A percentile compares a stretch with the other conserved stretches of the same genome.
These are phyloP conservation scores for Cataglyphis cursor DNA, from an alignment of 2,888 invertebrate species.

Conservation along the genomic window DNA sequence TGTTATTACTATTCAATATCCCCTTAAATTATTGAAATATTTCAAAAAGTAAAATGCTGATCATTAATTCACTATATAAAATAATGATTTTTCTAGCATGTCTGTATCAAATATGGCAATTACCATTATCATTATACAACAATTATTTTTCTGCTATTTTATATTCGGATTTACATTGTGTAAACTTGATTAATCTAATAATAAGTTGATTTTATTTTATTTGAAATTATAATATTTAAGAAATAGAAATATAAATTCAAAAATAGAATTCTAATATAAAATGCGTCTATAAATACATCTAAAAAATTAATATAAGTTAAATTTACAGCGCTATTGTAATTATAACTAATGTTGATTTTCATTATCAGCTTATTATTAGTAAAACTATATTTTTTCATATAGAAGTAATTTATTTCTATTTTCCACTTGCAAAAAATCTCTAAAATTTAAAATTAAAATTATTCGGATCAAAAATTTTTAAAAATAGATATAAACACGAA, in stretches of 20 bases:
- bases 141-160: conserved; percentile 6
- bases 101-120: background rate
- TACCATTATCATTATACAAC: conserved; percentile 6
- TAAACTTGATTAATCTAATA: background rate
- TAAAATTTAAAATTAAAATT: conserved; percentile 5
- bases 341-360: background rate
- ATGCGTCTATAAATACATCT: background rate
- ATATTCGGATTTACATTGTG: background rate
- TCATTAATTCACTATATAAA: background rate
- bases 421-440: background rate
- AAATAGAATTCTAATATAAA: background rate
- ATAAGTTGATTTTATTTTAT: background rate
- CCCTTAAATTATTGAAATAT: conserved; percentile 2
- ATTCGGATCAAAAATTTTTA: background rate
- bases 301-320: background rate
- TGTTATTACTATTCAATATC: background rate
- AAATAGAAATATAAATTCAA: background rate
- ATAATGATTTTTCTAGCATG: background rate
- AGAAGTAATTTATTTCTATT: background rate
- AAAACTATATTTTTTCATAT: background rate
- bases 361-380: background rate
- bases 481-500: background rate
- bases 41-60: background rate
- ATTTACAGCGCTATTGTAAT: background rate
- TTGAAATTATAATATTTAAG: background rate